A percentile compares a stretch with the other conserved stretches of the same genome.
Evolutionary conservation across 2,888 invertebrate genomes (phyloP).

Genomic region (Drosophila mulleri): DNA sequence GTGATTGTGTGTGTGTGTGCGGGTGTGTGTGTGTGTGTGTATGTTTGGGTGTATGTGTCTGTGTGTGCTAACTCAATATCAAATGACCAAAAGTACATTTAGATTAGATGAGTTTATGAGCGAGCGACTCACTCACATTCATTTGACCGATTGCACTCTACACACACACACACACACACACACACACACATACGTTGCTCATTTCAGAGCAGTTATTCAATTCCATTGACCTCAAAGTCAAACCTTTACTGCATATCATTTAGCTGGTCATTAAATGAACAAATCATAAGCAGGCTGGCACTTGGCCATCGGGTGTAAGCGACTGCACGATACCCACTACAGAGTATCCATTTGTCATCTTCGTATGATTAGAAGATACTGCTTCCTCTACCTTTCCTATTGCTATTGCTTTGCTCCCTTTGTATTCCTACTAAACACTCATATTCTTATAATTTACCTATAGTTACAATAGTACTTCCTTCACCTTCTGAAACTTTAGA

Average conservation of each 20-base stretch:
- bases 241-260: conserved; percentile 4
- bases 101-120: conserved; percentile 10
- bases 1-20: conserved; percentile 18
- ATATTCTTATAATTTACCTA: no score
- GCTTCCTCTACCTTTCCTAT: no score
- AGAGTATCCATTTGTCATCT: no score
- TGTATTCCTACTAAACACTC: no score
- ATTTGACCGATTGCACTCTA: conserved; percentile 24
- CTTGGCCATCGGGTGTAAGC: background rate
- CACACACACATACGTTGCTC: conserved; percentile 15
- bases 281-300: background rate
- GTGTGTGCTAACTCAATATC: conserved; percentile 36
- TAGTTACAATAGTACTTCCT: no score
- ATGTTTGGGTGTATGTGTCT: conserved; percentile 18
- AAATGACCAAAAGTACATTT: conserved; percentile 9
- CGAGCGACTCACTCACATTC: conserved; percentile 2
- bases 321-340: background rate
- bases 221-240: conserved; percentile 25
- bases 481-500: background rate
- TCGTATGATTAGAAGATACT: no score
- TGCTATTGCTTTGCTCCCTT: no score
- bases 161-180: background rate
- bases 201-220: conserved; percentile 19
- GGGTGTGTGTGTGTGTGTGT: conserved; percentile 10
- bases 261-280: conserved; percentile 7